phyloP scores from a whole-genome alignment of 2,888 invertebrate species.

The Cantharis rustica region DNA sequence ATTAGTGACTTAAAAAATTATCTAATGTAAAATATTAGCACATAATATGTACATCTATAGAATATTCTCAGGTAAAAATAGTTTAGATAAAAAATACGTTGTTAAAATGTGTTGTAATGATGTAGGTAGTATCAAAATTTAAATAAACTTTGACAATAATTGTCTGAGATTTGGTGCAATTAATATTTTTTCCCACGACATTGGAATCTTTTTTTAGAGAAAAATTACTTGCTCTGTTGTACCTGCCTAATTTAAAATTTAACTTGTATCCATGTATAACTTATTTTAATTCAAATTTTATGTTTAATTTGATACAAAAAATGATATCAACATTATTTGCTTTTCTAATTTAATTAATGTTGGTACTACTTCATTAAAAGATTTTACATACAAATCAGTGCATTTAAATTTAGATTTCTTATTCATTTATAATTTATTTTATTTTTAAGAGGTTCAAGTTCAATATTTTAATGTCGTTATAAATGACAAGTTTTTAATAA shows the following conservation, averaged over 20 bases:
- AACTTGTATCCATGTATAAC: neutral
- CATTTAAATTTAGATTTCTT: neutral
- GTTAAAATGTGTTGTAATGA: neutral
- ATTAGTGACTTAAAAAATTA: no score
- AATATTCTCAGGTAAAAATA: no score
- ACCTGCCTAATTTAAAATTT: neutral
- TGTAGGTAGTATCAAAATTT: neutral
- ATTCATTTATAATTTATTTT: neutral
- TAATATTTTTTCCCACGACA: neutral
- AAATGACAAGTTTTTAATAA: neutral
- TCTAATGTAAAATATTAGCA: no score
- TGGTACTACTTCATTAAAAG: neutral
- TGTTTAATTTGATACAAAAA: neutral
- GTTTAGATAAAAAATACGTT: neutral
- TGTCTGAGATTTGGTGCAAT: neutral
- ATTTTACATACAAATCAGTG: neutral
- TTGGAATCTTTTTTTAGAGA: neutral
- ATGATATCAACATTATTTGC: neutral
- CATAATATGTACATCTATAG: no score
- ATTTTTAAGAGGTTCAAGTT: neutral
- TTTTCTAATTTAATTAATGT: neutral
- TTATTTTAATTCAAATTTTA: neutral
- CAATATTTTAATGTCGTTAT: neutral
- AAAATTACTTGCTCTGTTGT: neutral
- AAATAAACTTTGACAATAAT: neutral